Conservation (phyloP, 2,113 vertebrate genomes). For the Microcebus jonahi region DNA sequence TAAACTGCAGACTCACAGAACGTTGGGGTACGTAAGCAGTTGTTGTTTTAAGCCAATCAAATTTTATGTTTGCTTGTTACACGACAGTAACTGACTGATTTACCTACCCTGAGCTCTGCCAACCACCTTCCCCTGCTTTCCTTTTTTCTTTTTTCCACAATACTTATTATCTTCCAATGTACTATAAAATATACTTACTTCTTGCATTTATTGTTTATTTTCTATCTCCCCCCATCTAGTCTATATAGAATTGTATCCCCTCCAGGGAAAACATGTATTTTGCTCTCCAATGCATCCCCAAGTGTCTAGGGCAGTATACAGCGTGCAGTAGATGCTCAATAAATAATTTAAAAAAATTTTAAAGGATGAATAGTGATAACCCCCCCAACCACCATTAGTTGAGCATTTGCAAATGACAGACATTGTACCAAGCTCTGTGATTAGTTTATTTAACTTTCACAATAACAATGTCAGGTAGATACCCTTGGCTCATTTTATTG, state of each 20-base stretch:
- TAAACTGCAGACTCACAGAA: neutral
- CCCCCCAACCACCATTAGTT: neutral
- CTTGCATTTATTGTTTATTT: neutral
- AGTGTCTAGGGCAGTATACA: neutral
- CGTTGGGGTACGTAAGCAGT: fast-evolving
- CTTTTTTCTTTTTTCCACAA: too few species aligned
- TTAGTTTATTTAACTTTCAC: neutral
- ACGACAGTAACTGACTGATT: neutral
- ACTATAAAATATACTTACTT: neutral
- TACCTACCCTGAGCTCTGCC: neutral
- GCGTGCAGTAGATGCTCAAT: neutral
- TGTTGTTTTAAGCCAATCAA: neutral
- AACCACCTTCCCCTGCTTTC: neutral
- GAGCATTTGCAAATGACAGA: neutral
- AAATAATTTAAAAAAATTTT: neutral
- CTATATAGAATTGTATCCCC: neutral
- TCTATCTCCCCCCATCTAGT: too few species aligned
- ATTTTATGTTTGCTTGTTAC: neutral
- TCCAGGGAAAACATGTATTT: neutral
- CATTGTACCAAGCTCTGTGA: neutral
- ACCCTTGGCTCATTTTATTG: neutral
- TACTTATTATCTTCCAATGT: neutral
- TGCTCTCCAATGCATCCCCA: neutral
- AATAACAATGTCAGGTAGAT: neutral
- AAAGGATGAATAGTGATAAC: neutral